Evolutionary conservation across 1,140 invertebrate genomes (phyloP), one percentile per base, ranked within the genome.

Genomic region (Portunus trituberculatus): DNA sequence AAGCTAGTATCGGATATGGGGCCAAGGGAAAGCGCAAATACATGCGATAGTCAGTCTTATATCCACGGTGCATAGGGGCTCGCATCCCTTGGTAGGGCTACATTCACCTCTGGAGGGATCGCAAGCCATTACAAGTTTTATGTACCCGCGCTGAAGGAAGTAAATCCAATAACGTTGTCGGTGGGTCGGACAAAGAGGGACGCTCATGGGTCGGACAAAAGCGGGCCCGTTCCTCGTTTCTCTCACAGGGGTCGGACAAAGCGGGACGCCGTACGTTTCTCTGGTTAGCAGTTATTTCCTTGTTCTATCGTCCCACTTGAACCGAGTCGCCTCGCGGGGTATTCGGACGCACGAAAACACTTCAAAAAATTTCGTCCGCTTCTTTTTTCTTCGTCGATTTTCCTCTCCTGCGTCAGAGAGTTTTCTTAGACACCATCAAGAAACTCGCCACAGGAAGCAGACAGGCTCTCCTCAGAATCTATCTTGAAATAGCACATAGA

Each of bases 261-360:
- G 96, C 95, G 92, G 91, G 96, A 93, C 96, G 96, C 96, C 96
- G 96, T 96, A 96, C 96, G 96, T 96, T 96, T 96, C 96, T 96
- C 96, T 96, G 96, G 96, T 96, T 96, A 96, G 96, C 96, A 96
- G 96, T 96, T 96, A 96, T 96, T 96, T 96, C 96, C 96, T 96
- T 96, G 96, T 96, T 96, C 96, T 96, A 96, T 96, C 96, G 96
- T 96, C 96, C 96, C 96, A 96, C 96, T 96, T 96, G 95, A 96
- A 96, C 96, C 95, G 96, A 96, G 96, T 96, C 96, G 96, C 96
- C 96, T 96, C 96, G 96, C 96, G 95, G 96, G 96, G 96, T 96
- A 96, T 96, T 96, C 96, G 92, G 95, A 95, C 96, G 94, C 93
- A 96, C 96, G 96, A 96, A 96, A 96, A 96, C 96, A 95, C 95